Evolutionary conservation across 2,888 invertebrate species (phyloP).

Genomic region (Orthosia cruda): DNA sequence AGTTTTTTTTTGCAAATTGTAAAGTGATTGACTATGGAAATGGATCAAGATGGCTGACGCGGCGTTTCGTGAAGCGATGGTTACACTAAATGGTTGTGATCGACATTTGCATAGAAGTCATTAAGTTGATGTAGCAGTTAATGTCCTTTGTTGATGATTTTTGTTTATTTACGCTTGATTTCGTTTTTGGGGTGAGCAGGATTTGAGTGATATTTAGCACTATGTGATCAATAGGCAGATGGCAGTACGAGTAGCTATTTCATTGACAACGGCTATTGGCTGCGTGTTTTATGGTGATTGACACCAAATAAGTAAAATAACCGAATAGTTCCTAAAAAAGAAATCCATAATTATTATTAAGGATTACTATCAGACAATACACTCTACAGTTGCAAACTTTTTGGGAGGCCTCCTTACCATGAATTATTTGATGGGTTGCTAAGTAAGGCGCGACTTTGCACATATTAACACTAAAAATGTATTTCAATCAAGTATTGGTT

Average conservation of each 20-base stretch:
- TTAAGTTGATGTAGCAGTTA: constrained; percentile 60
- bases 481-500: too few species aligned
- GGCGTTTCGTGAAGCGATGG: constrained; percentile 70
- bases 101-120: constrained; percentile 69
- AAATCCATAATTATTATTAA: too few species aligned
- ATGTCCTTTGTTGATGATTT: constrained; percentile 33
- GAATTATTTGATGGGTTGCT: too few species aligned
- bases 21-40: constrained; percentile 72
- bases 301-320: background rate
- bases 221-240: background rate
- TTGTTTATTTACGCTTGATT: constrained; percentile 49
- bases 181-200: background rate
- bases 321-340: too few species aligned
- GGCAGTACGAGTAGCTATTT: too few species aligned
- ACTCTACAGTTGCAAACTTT: too few species aligned
- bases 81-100: constrained; percentile 61
- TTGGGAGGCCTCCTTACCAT: too few species aligned
- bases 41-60: constrained; percentile 59
- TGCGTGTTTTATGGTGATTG: background rate
- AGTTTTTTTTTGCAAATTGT: constrained; percentile 75
- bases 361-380: too few species aligned
- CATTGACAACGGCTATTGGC: too few species aligned
- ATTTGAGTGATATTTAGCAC: background rate
- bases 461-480: too few species aligned
- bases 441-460: too few species aligned